Conservation (phyloP, 2,113 vertebrate species). For the Cygnus atratus region DNA sequence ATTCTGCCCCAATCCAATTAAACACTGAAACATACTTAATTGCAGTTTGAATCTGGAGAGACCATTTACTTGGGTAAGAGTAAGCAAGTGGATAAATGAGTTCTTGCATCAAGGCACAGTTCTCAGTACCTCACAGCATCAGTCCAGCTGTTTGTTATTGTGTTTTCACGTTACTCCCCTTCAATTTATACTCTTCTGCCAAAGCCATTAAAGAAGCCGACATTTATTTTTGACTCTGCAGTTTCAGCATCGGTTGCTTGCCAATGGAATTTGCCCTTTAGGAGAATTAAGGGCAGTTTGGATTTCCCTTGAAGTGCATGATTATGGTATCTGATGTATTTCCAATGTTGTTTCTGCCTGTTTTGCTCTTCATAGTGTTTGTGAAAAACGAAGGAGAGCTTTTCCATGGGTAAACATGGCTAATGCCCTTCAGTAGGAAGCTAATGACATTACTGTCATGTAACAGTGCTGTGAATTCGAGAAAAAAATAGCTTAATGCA, state of each 20-base stretch:
- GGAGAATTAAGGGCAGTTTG: not conserved
- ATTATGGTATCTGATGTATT: not conserved
- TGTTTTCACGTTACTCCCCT: constrained; percentile 33
- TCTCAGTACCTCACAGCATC: constrained; percentile 24
- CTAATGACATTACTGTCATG: not conserved
- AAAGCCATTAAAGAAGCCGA: not conserved
- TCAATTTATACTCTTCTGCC: constrained; percentile 17
- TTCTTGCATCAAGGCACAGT: constrained; percentile 5
- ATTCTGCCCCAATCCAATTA: constrained; percentile 30
- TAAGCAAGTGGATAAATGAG: constrained; percentile 46
- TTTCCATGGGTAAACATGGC: not conserved
- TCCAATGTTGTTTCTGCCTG: not conserved
- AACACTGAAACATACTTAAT: constrained; percentile 7
- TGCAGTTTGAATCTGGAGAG: constrained; percentile 31
- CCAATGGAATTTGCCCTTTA: not conserved
- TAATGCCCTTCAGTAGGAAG: constrained; percentile 1
- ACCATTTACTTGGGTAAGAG: constrained; percentile 38
- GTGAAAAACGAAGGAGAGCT: not conserved
- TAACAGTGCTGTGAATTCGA: not conserved
- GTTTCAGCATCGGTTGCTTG: constrained; percentile 25
- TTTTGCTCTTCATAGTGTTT: not conserved
- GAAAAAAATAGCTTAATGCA: not conserved
- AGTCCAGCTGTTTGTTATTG: constrained; percentile 21
- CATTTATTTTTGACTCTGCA: constrained; percentile 36
- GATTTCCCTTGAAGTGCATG: not conserved